Evolutionary conservation across 2,888 invertebrate genomes (phyloP).

Genomic region (Hirtodrosophila histrioides): DNA sequence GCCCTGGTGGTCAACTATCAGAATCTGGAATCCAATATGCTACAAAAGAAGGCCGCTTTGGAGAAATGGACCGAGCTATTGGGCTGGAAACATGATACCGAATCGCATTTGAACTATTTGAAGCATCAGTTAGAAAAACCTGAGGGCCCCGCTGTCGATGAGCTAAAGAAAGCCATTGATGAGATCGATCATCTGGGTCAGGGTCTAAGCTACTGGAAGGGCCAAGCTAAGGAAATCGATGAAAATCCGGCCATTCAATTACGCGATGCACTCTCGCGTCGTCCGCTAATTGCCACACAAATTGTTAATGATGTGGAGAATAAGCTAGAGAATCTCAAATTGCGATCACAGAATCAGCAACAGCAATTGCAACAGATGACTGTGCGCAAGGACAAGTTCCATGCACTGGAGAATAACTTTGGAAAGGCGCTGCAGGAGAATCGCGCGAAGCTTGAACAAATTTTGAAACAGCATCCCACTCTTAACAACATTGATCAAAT

Average conservation of each 20-base stretch:
- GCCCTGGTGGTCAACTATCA: constrained; percentile 91
- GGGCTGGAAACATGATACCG: constrained; percentile 92
- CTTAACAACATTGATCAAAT: constrained; percentile 84
- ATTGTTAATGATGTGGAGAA: constrained; percentile 90
- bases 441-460: constrained; percentile 78
- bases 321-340: constrained; percentile 88
- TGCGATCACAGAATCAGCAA: constrained; percentile 88
- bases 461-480: constrained; percentile 79
- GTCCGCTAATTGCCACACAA: constrained; percentile 89
- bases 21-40: constrained; percentile 89
- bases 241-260: constrained; percentile 88
- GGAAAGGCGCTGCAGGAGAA: constrained; percentile 87
- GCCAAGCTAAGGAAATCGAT: constrained; percentile 88
- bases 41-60: constrained; percentile 89
- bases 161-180: constrained; percentile 88
- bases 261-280: constrained; percentile 89
- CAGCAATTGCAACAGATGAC: constrained; percentile 89
- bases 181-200: constrained; percentile 89
- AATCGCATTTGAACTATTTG: constrained; percentile 91
- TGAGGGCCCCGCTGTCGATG: constrained; percentile 88
- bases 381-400: constrained; percentile 91
- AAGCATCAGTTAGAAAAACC: constrained; percentile 91
- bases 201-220: constrained; percentile 89
- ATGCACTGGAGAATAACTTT: constrained; percentile 89
- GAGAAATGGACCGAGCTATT: constrained; percentile 93